Percentiles rank a stretch among this genome's conserved stretches.
Evolutionary conservation across 2,113 vertebrate species (phyloP).

Genomic region (Percina caprodes): DNA sequence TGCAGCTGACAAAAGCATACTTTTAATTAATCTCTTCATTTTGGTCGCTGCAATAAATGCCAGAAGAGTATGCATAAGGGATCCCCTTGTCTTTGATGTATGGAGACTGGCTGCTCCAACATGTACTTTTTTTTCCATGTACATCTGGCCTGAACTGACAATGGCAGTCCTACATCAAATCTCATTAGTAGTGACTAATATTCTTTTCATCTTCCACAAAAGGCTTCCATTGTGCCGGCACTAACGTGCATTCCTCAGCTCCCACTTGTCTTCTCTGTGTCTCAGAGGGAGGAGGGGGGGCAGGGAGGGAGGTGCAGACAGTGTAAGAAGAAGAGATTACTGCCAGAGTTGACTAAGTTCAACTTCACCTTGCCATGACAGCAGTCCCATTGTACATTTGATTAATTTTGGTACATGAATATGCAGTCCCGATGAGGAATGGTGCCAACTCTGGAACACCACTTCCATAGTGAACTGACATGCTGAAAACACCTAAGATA

Average conservation of each 20-base stretch:
- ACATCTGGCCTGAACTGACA: slow-evolving; percentile 57
- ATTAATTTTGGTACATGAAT: slow-evolving; percentile 28
- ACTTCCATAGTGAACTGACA: not conserved
- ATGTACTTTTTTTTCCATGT: too few species aligned
- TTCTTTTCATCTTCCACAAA: slow-evolving; percentile 77
- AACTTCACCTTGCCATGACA: slow-evolving; percentile 47
- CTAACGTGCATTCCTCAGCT: slow-evolving; percentile 70
- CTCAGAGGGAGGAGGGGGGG: slow-evolving; percentile 30
- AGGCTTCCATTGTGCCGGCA: slow-evolving; percentile 57
- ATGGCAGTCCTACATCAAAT: slow-evolving; percentile 68
- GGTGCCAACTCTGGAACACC: not conserved
- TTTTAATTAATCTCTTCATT: slow-evolving; percentile 63
- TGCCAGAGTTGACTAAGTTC: slow-evolving; percentile 58
- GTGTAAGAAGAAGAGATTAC: slow-evolving; percentile 51
- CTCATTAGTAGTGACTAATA: slow-evolving; percentile 74
- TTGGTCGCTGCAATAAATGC: slow-evolving; percentile 52
- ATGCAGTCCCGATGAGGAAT: slow-evolving; percentile 1
- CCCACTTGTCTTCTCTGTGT: slow-evolving; percentile 59
- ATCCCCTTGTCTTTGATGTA: slow-evolving; percentile 62
- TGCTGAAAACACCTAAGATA: not conserved
- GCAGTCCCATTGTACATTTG: slow-evolving; percentile 11
- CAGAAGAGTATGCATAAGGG: slow-evolving; percentile 34
- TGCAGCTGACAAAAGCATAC: slow-evolving; percentile 44
- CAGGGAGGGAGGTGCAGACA: slow-evolving; percentile 24
- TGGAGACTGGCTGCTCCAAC: slow-evolving; percentile 23